Evolutionary conservation across 1,140 invertebrate genomes (phyloP), one percentile per base, ranked within the genome.

Genomic region (Heterodera carotae): DNA sequence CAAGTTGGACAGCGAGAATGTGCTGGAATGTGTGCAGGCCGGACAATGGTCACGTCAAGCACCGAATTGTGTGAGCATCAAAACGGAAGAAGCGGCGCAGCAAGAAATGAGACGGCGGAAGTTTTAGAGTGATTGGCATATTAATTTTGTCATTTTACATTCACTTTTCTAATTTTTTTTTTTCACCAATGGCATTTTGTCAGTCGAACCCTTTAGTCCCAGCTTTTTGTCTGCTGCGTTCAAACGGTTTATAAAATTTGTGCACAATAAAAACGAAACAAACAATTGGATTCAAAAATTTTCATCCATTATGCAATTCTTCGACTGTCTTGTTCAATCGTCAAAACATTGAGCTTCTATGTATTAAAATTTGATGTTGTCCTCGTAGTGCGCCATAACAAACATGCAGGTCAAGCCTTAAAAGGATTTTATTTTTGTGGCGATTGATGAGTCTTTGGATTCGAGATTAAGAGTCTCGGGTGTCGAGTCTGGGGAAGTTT

Each of bases 301-400:
- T 56, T 4, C 48, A 43, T 43, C 5, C 48, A 56, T 56, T 56
- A 56, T 56, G 48, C 48, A 56, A 56, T 22, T 56, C 15, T 18
- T 5, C 48, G 18, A 22, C 48, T 25, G n/a, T n/a, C n/a, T 10
- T 2, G 39, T 75, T 69, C 39, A 56, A 56, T 8, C 6, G 6
- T 43, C 12, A 43, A 56, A 56, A 4, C 12, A 56, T 31, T 31
- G 12, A 43, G 12, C 6, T 66, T 66, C 62, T 66, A 66, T 34
- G 62, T 18, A 48, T n/a, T n/a, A n/a, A n/a, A 81, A 81, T 56
- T 81, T 73, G 25, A 85, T 85, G 0, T 62, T 34, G 5, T 80
- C 85, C 7, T 85, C 84, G 48, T 79, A 86, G 60, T 85, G 74
- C 25, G 84, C 82, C 84, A 85, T 85, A 15, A 75, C 48, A 59